A percentile compares a stretch with the other conserved stretches of the same genome.
These are phyloP conservation scores for Hemaris fuciformis DNA, from an alignment of 2,888 invertebrate genomes.

Conservation along the genomic window DNA sequence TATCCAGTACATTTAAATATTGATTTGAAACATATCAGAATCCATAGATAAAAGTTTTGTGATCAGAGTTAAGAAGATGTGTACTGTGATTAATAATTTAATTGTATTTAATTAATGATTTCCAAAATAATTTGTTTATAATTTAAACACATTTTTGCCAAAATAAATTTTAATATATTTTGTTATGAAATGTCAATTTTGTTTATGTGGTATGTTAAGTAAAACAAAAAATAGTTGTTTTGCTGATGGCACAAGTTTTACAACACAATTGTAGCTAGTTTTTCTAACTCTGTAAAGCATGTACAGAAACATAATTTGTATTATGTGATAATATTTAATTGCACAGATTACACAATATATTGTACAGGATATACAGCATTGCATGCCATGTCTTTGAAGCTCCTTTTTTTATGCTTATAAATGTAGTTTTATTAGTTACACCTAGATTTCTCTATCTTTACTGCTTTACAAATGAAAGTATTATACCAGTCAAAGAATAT, in stretches of 20 bases:
- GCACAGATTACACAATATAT: not conserved
- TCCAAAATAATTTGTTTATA: too few species aligned
- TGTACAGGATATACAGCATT: slow-evolving; percentile 30
- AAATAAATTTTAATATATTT: too few species aligned
- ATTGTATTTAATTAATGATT: too few species aligned
- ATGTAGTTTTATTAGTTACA: not conserved
- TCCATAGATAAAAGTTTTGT: too few species aligned
- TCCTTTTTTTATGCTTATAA: slow-evolving; percentile 26
- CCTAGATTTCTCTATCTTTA: not conserved
- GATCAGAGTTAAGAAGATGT: too few species aligned
- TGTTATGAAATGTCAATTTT: not conserved
- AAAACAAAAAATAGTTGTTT: not conserved
- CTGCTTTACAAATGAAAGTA: too few species aligned
- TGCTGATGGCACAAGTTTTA: not conserved
- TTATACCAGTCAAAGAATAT: too few species aligned
- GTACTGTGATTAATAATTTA: too few species aligned
- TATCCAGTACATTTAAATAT: too few species aligned
- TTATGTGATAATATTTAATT: not conserved
- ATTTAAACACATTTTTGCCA: too few species aligned
- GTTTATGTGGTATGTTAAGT: too few species aligned
- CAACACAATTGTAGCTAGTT: slow-evolving; percentile 1
- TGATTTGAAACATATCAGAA: too few species aligned
- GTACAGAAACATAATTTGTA: not conserved
- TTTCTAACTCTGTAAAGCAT: not conserved
- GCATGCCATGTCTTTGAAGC: slow-evolving; percentile 37